Conservation (phyloP, 35 echinoderm and acorn worm species). For the Heliocidaris erythrogramma region DNA sequence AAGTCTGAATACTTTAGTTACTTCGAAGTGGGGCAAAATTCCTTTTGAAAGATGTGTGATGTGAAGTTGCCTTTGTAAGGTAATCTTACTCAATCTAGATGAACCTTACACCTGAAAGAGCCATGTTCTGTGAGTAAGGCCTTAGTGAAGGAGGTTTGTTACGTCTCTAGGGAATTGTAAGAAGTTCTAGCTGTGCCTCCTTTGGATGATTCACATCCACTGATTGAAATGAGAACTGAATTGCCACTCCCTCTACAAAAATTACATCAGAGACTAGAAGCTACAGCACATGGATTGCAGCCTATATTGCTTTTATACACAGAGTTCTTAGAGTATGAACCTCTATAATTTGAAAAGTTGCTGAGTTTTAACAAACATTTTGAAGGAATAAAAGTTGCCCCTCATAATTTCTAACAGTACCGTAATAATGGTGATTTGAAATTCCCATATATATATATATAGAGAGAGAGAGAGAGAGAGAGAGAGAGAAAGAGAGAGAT, state of each 20-base stretch:
- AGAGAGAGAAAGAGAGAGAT: too few species aligned
- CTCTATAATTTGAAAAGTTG: background rate
- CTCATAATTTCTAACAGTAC: too few species aligned
- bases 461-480: too few species aligned
- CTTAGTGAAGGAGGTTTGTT: background rate
- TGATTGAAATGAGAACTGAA: constrained; percentile 18
- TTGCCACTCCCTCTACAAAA: background rate
- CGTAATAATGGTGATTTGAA: too few species aligned
- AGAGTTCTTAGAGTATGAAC: background rate
- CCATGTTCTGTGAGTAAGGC: background rate
- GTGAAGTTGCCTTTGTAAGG: background rate
- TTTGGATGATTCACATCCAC: background rate
- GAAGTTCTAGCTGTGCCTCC: background rate
- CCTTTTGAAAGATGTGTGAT: background rate
- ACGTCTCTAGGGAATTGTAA: constrained; percentile 1
- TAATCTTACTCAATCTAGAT: background rate
- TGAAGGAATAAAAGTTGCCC: background rate
- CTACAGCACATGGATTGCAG: background rate
- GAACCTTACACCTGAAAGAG: background rate
- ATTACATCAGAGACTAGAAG: too few species aligned
- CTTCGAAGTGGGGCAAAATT: too few species aligned
- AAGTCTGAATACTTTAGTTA: too few species aligned
- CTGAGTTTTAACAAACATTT: background rate
- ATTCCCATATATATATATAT: too few species aligned
- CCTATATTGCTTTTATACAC: background rate